phyloP scores from a whole-genome alignment of 2,888 invertebrate genomes.

The Watsonalla cultraria region DNA sequence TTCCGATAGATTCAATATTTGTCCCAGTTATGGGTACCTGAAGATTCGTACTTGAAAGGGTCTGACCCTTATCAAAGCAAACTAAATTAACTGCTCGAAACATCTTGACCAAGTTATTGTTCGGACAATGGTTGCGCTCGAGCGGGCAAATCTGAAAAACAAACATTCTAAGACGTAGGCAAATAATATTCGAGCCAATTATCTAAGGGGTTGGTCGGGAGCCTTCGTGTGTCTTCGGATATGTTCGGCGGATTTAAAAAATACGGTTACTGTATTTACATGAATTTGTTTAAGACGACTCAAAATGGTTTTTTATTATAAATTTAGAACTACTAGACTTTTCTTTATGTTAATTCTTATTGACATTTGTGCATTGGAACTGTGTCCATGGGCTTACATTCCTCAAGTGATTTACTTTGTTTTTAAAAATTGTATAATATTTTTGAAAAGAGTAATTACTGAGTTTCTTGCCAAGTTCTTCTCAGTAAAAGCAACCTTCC shows the following conservation, averaged over 20 bases:
- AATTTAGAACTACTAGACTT: too few species aligned
- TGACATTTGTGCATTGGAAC: too few species aligned
- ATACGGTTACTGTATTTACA: too few species aligned
- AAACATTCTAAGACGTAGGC: slow-evolving; percentile 54
- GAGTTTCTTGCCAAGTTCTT: too few species aligned
- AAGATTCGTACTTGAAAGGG: slow-evolving; percentile 52
- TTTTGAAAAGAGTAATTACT: too few species aligned
- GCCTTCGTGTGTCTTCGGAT: slow-evolving; percentile 5
- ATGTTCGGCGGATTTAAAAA: background rate
- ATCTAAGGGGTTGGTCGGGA: slow-evolving; percentile 13
- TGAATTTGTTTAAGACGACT: too few species aligned
- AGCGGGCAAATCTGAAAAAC: slow-evolving; percentile 66
- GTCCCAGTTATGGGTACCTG: slow-evolving; percentile 58
- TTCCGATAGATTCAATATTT: slow-evolving; percentile 45
- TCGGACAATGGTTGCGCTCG: slow-evolving; percentile 27
- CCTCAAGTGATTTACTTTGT: too few species aligned
- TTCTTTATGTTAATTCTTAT: too few species aligned
- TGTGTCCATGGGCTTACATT: too few species aligned
- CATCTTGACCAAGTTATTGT: slow-evolving; percentile 76
- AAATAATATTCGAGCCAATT: slow-evolving; percentile 57
- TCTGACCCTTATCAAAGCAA: slow-evolving; percentile 72
- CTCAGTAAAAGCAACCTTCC: too few species aligned
- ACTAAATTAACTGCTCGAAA: slow-evolving; percentile 74
- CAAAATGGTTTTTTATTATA: too few species aligned
- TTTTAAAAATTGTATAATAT: too few species aligned